Evolutionary conservation across 1,140 invertebrate genomes (phyloP).

Genomic region (Saccostrea echinata): DNA sequence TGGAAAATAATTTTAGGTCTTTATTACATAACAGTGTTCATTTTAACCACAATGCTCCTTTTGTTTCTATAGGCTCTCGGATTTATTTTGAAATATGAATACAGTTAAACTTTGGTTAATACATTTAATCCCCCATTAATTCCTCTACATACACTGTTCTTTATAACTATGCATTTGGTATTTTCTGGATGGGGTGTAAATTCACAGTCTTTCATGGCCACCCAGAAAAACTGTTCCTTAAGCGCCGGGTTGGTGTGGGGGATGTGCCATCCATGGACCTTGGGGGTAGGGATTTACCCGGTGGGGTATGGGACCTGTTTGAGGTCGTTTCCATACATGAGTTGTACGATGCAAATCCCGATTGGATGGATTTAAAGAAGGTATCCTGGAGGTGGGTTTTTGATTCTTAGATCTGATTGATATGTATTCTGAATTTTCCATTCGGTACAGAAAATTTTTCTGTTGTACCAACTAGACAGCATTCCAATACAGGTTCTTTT

Average conservation of each 20-base stretch:
- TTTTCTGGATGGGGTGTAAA: slow-evolving; percentile 18
- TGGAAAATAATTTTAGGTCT: too few relatives aligned
- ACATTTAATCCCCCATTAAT: slow-evolving; percentile 1
- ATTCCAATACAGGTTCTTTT: too few relatives aligned
- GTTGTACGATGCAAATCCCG: slow-evolving; percentile 25
- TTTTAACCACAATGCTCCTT: neutral
- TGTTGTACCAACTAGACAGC: too few relatives aligned
- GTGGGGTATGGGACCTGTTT: slow-evolving; percentile 1
- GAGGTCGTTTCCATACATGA: slow-evolving; percentile 23
- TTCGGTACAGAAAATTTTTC: too few relatives aligned
- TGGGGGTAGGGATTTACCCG: neutral
- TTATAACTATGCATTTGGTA: neutral
- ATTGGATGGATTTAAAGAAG: slow-evolving; percentile 12
- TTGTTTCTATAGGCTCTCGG: neutral
- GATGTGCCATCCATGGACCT: neutral
- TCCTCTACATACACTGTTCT: neutral
- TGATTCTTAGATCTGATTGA: neutral
- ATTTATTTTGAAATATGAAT: neutral
- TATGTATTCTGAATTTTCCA: too few relatives aligned
- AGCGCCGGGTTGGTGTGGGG: neutral
- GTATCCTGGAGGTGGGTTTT: neutral
- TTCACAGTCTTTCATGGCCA: neutral
- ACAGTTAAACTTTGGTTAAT: neutral
- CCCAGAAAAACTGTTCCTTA: neutral
- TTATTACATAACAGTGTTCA: too few relatives aligned